Evolutionary conservation across 2,888 invertebrate species (phyloP).

Genomic region (Siphlonurus alternatus): DNA sequence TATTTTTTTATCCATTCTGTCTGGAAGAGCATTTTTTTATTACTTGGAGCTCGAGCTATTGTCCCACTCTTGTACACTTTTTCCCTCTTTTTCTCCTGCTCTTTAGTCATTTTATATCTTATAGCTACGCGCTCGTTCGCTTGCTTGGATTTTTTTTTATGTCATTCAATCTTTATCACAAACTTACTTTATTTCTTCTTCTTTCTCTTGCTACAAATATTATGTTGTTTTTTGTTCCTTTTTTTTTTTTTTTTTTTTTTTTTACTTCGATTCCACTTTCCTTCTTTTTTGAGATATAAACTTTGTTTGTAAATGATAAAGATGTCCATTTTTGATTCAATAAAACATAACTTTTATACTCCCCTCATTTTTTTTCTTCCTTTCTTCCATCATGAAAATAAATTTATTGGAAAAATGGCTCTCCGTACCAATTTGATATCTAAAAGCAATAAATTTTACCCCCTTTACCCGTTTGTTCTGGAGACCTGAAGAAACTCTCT

Average conservation of each 20-base stretch:
- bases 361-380: neutral
- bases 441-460: neutral
- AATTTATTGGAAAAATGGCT: constrained; percentile 3
- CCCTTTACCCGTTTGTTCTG: neutral
- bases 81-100: neutral
- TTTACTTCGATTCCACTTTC: neutral
- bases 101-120: neutral
- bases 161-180: neutral
- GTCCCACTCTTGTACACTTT: neutral
- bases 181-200: neutral
- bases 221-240: too few species aligned
- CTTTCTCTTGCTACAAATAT: neutral
- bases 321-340: neutral
- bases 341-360: neutral
- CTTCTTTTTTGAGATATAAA: neutral
- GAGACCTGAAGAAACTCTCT: too few species aligned
- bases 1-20: neutral
- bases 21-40: neutral
- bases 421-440: neutral
- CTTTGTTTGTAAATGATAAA: neutral
- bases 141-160: neutral
- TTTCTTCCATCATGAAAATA: neutral
- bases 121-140: neutral
- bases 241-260: neutral
- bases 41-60: neutral